Evolutionary conservation across 2,797 vertebrate species (phyloP), one percentile per base, ranked within the genome.

Genomic region (Crocodylus rhombifer): DNA sequence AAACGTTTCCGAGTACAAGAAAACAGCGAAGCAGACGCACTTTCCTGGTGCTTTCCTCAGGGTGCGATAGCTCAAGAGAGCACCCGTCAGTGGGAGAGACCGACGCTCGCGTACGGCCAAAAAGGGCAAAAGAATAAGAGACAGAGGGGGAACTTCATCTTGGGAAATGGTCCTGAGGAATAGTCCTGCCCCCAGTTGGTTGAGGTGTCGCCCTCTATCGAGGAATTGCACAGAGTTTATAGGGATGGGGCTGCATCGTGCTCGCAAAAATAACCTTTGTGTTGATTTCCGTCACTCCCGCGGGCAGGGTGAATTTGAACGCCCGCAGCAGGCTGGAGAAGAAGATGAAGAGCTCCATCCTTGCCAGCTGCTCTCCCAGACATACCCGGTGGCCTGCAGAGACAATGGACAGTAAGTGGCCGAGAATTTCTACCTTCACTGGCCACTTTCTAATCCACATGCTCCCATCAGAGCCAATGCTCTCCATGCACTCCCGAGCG

Each of bases 301-400:
- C 20, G 16, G 76, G 84, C 55, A 86, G 84, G 36, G 62, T 26
- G 30, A 80, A 61, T 18, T 3, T 71, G 62, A 95, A 94, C 9
- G 79, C 88, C 30, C 94, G 87, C 51, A 95, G 73, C n/a, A 94
- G 67, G 1, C 51, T 67, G 30, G 86, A 75, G 4, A 96, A 89
- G 56, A 92, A 80, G 26, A 95, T 81, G 85, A 96, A 95, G 80
- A 95, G 80, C 60, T 94, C 83, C 0, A 77, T 73, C 20, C 57
- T 51, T 12, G 91, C 87, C 62, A 94, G 55, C 25, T 75, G 51
- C 79, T 95, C 91, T 1, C 91, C 94, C 4, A 95, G 30, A 51
- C 91, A 95, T 2, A 82, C 10, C 33, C 65, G 7, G 57, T 86
- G 88, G 33, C 94, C 95, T 95, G 86, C 4, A 51, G 26, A 5